Evolutionary conservation across 1,140 invertebrate genomes (phyloP), one percentile per base, ranked within the genome.

Genomic region (Hirudo medicinalis): DNA sequence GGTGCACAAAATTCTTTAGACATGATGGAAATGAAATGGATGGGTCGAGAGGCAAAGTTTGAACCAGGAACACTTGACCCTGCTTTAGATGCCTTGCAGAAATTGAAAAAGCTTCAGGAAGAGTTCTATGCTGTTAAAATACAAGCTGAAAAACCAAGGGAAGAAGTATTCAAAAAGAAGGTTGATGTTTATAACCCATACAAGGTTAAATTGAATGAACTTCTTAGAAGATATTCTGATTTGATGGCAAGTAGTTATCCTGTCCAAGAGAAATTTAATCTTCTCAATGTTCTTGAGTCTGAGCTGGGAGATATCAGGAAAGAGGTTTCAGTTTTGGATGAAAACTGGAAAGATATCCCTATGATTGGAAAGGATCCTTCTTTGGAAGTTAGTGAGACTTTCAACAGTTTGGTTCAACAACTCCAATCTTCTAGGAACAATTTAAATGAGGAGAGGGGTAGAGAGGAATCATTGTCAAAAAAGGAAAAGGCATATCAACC

Each of bases 91-190:
- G 57, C 29, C 57, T 8, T 63, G 57, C 29, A 22, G 57, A 63
- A n/a, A 20, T 25, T 63, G 13, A 63, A 63, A 32, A 63, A 63
- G 20, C 57, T 63, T 13, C 8, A 63, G 57, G 29, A 63, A 6
- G 57, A 63, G 57, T 63, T 63, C 20, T 2, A 63, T 25, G 57
- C 57, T 25, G 57, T 63, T 32, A 63, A 63, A 63, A 32, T 15
- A 11, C 22, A 63, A n/a, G 22, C 57, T 13, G 19, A 19, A n/a
- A 25, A 22, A 6, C 57, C 57, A 13, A 63, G 19, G 11, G 29
- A 13, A 19, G 57, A 63, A 11, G 20, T 63, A 15, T 25, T 8
- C 19, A 32, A 63, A 11, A 22, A 63, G 22, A 63, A 63, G 57
- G 22, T 25, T 9, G 9, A 13, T 32, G 19, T n/a, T 22, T 63